Base-by-base conservation (phyloP, 1,140 invertebrate genomes). In the Lethocerus indicus region DNA sequence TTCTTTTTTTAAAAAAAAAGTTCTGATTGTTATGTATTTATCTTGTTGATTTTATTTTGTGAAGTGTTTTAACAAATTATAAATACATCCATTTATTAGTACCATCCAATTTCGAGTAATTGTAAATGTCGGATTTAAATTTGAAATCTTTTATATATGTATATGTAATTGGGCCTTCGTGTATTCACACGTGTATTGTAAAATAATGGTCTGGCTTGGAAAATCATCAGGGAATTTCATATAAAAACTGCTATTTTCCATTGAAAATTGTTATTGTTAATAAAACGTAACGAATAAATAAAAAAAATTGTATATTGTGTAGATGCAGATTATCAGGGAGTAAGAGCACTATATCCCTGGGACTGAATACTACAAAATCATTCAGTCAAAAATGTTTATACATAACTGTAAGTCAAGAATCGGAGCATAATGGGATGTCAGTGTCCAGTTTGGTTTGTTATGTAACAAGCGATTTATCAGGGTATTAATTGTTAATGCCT, bases 351-450 rank as follows among this genome's bases (percentile, higher is more conserved):
- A 44, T 28, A 44, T 44, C 42, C 42, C 42, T 44, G 42, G 42
- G 42, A 44, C 42, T 44, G 42, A 44, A 39, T 20, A 20, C 16
- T 28, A 5, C 24, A n/a, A n/a, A n/a, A n/a, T 42, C 40, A 24
- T 12, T 42, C 23, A 42, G 18, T 24, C 21, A 21, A 14, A 21
- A 3, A 24, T 24, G 23, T 21, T 42, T 42, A 5, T 44, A 2
- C 29, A 6, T 27, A 28, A 6, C n/a, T 21, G n/a, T 3, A n/a
- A n/a, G 1, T 44, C 21, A 26, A 20, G 16, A 6, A 20, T 4
- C 13, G 26, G 26, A 28, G 42, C 42, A 44, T 44, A 23, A 44
- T 27, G 42, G 42, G 42, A 44, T 44, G 42, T 44, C 42, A 44
- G 42, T 44, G 42, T 44, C 16, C 27, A 21, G 40, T 44, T 44